These are phyloP conservation scores for Diplosoma virens DNA, from an alignment of 23 tunicate species.

Conservation along the genomic window DNA sequence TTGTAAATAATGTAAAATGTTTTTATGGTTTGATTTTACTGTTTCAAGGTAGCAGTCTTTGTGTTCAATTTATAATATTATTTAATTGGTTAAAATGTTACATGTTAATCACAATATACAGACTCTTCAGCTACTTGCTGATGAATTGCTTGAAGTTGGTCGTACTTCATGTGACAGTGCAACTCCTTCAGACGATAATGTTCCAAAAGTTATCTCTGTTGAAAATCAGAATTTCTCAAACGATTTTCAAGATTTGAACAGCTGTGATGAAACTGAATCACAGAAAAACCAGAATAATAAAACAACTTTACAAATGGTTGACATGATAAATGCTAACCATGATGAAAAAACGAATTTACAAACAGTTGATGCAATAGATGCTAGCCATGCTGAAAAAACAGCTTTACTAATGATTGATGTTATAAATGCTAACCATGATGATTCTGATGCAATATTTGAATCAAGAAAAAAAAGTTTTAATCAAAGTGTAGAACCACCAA, in stretches of 20 bases:
- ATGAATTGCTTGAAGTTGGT: constrained; percentile 6
- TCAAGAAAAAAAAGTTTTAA: too few relatives aligned
- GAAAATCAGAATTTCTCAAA: neutral
- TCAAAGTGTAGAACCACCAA: neutral
- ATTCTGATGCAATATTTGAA: neutral
- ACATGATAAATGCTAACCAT: too few relatives aligned
- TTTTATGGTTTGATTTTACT: neutral
- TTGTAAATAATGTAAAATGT: too few relatives aligned
- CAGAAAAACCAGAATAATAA: too few relatives aligned
- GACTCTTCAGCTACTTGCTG: neutral
- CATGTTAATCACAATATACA: neutral
- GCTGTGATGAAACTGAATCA: too few relatives aligned
- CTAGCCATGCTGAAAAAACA: neutral
- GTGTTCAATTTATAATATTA: neutral
- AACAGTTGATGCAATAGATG: too few relatives aligned
- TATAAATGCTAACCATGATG: neutral
- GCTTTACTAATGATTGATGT: too few relatives aligned
- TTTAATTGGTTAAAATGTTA: neutral
- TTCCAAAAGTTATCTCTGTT: neutral
- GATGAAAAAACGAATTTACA: neutral
- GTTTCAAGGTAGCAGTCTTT: neutral
- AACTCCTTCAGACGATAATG: neutral
- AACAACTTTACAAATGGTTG: too few relatives aligned
- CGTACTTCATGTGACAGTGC: neutral
- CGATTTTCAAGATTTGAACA: neutral